Evolutionary conservation across 2,888 invertebrate genomes (phyloP).

Genomic region (Leucania comma): DNA sequence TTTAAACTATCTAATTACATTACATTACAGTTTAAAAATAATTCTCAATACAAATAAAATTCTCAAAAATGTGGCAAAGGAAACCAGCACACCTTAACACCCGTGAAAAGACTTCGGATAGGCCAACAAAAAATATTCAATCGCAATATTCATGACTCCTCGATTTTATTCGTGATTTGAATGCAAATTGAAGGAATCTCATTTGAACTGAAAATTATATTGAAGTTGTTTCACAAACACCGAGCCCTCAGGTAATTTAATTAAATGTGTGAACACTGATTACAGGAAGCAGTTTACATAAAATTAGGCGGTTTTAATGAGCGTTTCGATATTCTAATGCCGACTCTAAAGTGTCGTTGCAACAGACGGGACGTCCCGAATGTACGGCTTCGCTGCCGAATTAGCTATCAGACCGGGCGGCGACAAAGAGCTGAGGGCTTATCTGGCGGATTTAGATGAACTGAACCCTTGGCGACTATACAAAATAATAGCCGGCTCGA

Average conservation of each 20-base stretch:
- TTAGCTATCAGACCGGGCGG: slow-evolving; percentile 85
- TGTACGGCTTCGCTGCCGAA: slow-evolving; percentile 75
- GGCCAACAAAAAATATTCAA: slow-evolving; percentile 69
- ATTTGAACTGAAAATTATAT: slow-evolving; percentile 77
- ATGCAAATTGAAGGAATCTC: slow-evolving; percentile 76
- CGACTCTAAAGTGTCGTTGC: slow-evolving; percentile 78
- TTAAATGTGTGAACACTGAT: slow-evolving; percentile 81
- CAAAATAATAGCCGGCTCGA: slow-evolving; percentile 89
- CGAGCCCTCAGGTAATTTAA: slow-evolving; percentile 71
- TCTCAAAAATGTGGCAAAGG: slow-evolving; percentile 45
- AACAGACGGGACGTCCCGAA: slow-evolving; percentile 60
- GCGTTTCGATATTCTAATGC: slow-evolving; percentile 77
- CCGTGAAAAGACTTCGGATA: slow-evolving; percentile 61
- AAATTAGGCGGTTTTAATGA: slow-evolving; percentile 76
- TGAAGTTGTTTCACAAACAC: slow-evolving; percentile 73
- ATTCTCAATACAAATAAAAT: slow-evolving; percentile 27
- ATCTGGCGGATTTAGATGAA: slow-evolving; percentile 90
- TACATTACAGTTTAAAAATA: slow-evolving; percentile 13
- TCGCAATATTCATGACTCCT: slow-evolving; percentile 73
- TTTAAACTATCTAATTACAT: background rate
- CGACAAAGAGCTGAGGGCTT: slow-evolving; percentile 88
- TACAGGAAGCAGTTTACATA: slow-evolving; percentile 74
- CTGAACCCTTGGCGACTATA: slow-evolving; percentile 88
- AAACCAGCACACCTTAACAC: slow-evolving; percentile 57
- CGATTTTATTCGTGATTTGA: slow-evolving; percentile 75